These are phyloP conservation scores for Lochmaea crataegi DNA, from an alignment of 2,888 invertebrate genomes.

Conservation along the genomic window DNA sequence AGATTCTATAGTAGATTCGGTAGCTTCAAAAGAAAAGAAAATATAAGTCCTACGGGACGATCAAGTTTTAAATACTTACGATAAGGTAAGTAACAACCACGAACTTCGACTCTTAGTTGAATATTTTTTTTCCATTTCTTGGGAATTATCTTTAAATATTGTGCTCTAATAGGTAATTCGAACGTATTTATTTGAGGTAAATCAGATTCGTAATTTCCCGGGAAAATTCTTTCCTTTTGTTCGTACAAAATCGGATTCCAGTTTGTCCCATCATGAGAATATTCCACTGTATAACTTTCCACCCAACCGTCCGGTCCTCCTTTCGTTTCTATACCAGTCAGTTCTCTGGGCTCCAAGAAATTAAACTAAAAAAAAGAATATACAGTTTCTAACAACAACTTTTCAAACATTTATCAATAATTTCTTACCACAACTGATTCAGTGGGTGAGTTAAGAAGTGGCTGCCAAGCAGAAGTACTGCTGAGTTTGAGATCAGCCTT, in stretches of 20 bases:
- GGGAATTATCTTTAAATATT: conserved; percentile 77
- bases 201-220: conserved; percentile 78
- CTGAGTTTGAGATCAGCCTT: conserved; percentile 66
- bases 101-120: conserved; percentile 79
- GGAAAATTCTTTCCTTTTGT: conserved; percentile 72
- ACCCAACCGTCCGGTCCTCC: conserved; percentile 81
- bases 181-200: conserved; percentile 75
- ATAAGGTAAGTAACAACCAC: conserved; percentile 76
- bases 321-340: conserved; percentile 83
- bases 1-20: conserved; percentile 34
- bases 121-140: conserved; percentile 78
- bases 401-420: background rate
- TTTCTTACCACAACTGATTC: conserved; percentile 75
- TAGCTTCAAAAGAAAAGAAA: conserved; percentile 16
- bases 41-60: background rate
- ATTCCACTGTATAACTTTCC: conserved; percentile 77
- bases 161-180: conserved; percentile 76
- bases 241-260: conserved; percentile 76
- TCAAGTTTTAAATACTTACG: background rate
- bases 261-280: conserved; percentile 76
- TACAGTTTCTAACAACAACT: background rate
- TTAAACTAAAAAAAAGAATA: conserved; percentile 71
- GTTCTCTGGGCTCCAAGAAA: conserved; percentile 78
- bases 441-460: conserved; percentile 74
- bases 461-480: conserved; percentile 72